These are phyloP conservation scores for Henricia sp. DNA, from an alignment of 53 echinoderm and acorn worm genomes.

Conservation along the genomic window DNA sequence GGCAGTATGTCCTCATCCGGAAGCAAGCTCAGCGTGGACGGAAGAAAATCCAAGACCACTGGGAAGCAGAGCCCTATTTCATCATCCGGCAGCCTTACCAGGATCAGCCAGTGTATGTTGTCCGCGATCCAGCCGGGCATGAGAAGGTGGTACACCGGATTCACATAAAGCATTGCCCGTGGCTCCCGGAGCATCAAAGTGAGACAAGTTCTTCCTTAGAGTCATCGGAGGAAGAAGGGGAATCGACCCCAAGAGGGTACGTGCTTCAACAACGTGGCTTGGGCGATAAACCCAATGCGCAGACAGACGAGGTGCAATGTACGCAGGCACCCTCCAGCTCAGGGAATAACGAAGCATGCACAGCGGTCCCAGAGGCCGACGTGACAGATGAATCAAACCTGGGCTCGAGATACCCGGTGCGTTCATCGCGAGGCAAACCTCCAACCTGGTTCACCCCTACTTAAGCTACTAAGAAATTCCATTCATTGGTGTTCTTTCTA, in stretches of 20 bases:
- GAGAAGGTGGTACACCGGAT: slow-evolving; percentile 36
- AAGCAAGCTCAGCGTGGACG: slow-evolving; percentile 34
- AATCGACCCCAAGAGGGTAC: slow-evolving; percentile 1
- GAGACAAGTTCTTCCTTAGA: neutral
- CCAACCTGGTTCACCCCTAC: no score
- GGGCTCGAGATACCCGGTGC: no score
- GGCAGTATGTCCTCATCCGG: slow-evolving; percentile 28
- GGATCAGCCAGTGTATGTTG: slow-evolving; percentile 37
- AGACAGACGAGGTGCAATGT: neutral
- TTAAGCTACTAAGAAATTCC: no score
- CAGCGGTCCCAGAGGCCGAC: no score
- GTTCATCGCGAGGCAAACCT: no score
- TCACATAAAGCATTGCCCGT: slow-evolving; percentile 49
- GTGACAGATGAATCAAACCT: no score
- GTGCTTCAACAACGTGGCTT: neutral
- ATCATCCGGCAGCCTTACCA: slow-evolving; percentile 17
- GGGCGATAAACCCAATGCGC: neutral
- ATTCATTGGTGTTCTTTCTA: no score
- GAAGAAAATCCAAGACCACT: slow-evolving; percentile 24
- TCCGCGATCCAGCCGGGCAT: neutral
- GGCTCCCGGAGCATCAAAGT: slow-evolving; percentile 2
- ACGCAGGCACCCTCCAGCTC: neutral
- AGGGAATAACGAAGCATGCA: neutral
- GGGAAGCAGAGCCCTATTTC: slow-evolving; percentile 38
- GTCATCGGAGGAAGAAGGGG: neutral